Percentiles rank a stretch among this genome's conserved stretches.
These are phyloP conservation scores for Balaenoptera acutorostrata DNA, from an alignment of 2,113 vertebrate genomes.

Conservation along the genomic window DNA sequence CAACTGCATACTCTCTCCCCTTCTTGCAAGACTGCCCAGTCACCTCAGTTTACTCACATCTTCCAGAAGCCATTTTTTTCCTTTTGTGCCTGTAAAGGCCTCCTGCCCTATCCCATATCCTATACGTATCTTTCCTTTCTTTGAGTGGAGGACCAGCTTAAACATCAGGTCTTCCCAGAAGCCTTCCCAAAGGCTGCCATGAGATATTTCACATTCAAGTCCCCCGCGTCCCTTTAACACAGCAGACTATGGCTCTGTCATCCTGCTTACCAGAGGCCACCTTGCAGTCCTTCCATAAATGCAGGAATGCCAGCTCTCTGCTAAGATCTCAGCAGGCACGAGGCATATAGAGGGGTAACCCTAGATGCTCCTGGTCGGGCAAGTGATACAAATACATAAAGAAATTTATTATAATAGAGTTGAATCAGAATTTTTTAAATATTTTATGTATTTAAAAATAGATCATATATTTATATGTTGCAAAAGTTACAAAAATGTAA, in stretches of 20 bases:
- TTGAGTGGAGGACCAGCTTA: background rate
- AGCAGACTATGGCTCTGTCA: background rate
- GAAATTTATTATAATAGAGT: background rate
- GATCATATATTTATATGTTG: background rate
- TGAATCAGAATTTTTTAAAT: background rate
- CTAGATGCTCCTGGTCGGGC: background rate
- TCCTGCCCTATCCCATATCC: background rate
- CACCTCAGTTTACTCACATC: background rate
- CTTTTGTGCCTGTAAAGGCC: rapidly evolving
- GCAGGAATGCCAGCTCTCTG: background rate
- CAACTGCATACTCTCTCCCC: background rate
- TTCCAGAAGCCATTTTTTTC: background rate
- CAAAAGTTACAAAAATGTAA: background rate
- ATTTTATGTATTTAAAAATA: conserved; percentile 3
- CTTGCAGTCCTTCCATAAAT: background rate
- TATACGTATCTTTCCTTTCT: rapidly evolving
- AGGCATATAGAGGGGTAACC: background rate
- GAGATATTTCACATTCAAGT: background rate
- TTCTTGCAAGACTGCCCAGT: no score
- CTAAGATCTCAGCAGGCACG: background rate
- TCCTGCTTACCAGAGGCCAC: background rate
- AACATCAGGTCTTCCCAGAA: background rate
- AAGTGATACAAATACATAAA: background rate
- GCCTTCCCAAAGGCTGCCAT: background rate
- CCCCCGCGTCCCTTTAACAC: rapidly evolving